A percentile compares a stretch with the other conserved stretches of the same genome.
These are phyloP conservation scores for Symphodus melops DNA, from an alignment of 2,113 vertebrate species.

Conservation along the genomic window DNA sequence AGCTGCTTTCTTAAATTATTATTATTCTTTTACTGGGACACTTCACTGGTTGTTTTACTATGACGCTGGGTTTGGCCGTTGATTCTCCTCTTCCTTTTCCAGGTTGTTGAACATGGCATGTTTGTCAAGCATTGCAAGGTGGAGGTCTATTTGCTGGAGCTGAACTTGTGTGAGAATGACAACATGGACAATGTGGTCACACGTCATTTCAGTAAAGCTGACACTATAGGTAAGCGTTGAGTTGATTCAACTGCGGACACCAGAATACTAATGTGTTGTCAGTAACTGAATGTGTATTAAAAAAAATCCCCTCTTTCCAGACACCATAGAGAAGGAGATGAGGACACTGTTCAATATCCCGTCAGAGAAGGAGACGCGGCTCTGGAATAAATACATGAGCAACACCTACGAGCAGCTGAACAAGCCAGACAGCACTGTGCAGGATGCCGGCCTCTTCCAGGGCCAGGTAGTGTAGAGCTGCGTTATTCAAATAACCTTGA, in stretches of 20 bases:
- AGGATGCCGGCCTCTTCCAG: slow-evolving; percentile 95
- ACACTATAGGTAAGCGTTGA: slow-evolving; percentile 89
- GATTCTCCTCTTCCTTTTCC: slow-evolving; percentile 20
- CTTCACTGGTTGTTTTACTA: no score
- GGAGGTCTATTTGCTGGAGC: slow-evolving; percentile 95
- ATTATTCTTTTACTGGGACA: not conserved
- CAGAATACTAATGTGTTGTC: not conserved
- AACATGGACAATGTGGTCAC: slow-evolving; percentile 90
- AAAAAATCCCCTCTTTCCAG: slow-evolving; percentile 71
- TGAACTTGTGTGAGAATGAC: slow-evolving; percentile 94
- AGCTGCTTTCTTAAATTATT: not conserved
- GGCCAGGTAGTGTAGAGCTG: slow-evolving; percentile 88
- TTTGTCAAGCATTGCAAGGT: slow-evolving; percentile 99
- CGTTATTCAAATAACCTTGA: slow-evolving; percentile 32
- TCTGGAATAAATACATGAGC: slow-evolving; percentile 97
- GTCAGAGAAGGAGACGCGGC: slow-evolving; percentile 90
- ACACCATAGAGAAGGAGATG: slow-evolving; percentile 95
- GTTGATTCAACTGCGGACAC: not conserved
- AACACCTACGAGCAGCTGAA: slow-evolving; percentile 93
- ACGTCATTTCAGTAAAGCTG: slow-evolving; percentile 96
- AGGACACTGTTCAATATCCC: slow-evolving; percentile 92
- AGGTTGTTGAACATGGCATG: slow-evolving; percentile 97
- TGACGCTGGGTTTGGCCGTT: not conserved
- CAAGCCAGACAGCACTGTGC: slow-evolving; percentile 94
- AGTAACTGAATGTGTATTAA: not conserved